Base-by-base conservation (phyloP, 2,797 vertebrate genomes). In the Gorsachius magnificus region DNA sequence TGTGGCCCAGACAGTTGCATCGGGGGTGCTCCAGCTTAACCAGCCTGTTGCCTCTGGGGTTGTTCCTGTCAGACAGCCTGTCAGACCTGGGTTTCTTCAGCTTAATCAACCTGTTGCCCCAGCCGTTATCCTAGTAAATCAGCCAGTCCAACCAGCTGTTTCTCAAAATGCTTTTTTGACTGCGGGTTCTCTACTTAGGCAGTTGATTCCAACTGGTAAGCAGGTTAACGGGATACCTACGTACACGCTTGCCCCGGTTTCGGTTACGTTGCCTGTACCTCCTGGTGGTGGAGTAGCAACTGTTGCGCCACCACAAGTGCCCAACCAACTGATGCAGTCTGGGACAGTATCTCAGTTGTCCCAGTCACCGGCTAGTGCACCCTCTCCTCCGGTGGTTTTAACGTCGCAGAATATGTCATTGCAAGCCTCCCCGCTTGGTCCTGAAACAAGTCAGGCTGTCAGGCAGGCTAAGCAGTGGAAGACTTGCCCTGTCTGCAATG, bases 401-500 rank as follows among this genome's bases (percentile, higher is more conserved):
- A 88, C 80, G 2, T 85, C 56, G 13, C 98, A 98, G 74, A 97
- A 29, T 5, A 10, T 90, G n/a, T 81, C 97, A 0, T 64, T 97
- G 10, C 97, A 98, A 29, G 82, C 94, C 29, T 80, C 97, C 18
- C 58, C 85, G 0, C n/a, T 90, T 12, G 64, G 31, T 16, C 75
- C 91, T 18, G 97, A 97, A 43, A 69, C 95, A 2, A 95, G 54
- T 26, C 95, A 96, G 36, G 96, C 87, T 11, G 48, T 97, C 71
- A 98, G 95, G 43, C 98, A 98, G 95, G 98, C 99, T 10, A 99
- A 99, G 96, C 99, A 99, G 92, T 99, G 99, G 99, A 99, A 99
- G 82, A 99, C 99, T 2, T 99, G 99, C 84, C 99, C 99, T 1
- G 98, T 99, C 76, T 99, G 99, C 96, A 99, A 99, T 3, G 99